Base-by-base conservation (phyloP, 1,140 invertebrate species). In the Orchesella cincta region DNA sequence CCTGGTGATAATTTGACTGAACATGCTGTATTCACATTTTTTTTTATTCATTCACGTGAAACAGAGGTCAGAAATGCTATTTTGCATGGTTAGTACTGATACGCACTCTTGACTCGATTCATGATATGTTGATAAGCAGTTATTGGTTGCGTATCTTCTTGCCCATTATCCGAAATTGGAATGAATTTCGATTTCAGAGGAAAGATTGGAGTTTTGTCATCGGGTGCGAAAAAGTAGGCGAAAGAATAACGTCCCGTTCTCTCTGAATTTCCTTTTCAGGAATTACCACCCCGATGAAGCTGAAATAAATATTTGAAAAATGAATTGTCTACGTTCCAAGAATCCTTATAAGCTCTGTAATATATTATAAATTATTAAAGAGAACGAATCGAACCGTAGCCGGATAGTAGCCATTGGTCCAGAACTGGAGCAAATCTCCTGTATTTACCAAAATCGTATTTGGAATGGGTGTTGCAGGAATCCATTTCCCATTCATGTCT, bases 401-500 rank as follows among this genome's bases (percentile, higher is more conserved):
- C 16, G 89, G 88, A 74, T 93, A 88, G 51, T 88, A 86, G 70
- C 90, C 90, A 35, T 89, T 88, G 14, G 92, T 94, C 93, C 92
- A 94, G 51, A 88, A 87, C 62, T 91, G 90, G 39, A 95, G 84
- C 67, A 94, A 87, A 82, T 94, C 92, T 28, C 93, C 93, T 29
- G 91, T 90, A 82, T 93, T 93, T 34, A 94, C 88, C 23, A 94
- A 85, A 79, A 94, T 91, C 14, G 93, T 91, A 35, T 91, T 92
- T 0, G 92, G 91, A 34, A 94, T 87, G 83, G 94, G 92, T 0
- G 91, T 90, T 0, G 93, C 92, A 33, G 90, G 87, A 79, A 90
- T 87, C 91, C 92, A 95, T 78, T 90, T 89, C 29, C 90, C 89
- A 76, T 90, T 89, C 67, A 87, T 86, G 14, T 88, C 57, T 77